Evolutionary conservation across 1,140 invertebrate species (phyloP).

Genomic region (Drosophila yakuba): DNA sequence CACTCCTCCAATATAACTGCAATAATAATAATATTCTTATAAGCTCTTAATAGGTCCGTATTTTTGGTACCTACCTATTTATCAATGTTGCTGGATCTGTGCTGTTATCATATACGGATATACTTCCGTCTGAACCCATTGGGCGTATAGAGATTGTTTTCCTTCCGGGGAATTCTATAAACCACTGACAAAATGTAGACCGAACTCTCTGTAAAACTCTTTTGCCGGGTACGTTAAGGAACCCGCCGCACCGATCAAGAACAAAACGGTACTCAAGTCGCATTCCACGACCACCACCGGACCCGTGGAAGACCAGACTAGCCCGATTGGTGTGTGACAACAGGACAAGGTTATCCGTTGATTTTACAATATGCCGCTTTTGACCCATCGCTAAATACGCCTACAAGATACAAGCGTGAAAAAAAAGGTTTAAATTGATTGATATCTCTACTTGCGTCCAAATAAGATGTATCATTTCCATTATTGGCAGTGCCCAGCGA

Average conservation of each 20-base stretch:
- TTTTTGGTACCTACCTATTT: conserved; percentile 4
- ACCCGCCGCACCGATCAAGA: conserved; percentile 88
- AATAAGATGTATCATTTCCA: conserved; percentile 29
- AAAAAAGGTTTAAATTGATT: neutral
- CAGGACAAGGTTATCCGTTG: conserved; percentile 9
- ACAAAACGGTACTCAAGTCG: conserved; percentile 81
- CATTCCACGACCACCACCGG: conserved; percentile 87
- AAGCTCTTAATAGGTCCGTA: neutral
- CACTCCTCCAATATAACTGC: neutral
- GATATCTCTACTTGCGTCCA: conserved; percentile 42
- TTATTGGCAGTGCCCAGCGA: conserved; percentile 87
- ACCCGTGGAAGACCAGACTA: conserved; percentile 88
- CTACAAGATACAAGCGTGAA: conserved; percentile 53
- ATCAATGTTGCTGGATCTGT: conserved; percentile 18
- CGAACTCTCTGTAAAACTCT: fast-evolving
- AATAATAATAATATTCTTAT: neutral
- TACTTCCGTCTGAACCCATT: fast-evolving
- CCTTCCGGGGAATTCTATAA: conserved; percentile 85
- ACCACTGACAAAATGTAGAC: conserved; percentile 88
- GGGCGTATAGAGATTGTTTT: conserved; percentile 2
- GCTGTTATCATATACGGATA: conserved; percentile 39
- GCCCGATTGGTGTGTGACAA: conserved; percentile 90
- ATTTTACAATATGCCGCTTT: conserved; percentile 49
- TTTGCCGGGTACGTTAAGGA: conserved; percentile 84
- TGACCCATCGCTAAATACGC: conserved; percentile 47